Base-by-base conservation (phyloP, 2,797 vertebrate genomes). In the Acipenser oxyrinchus region DNA sequence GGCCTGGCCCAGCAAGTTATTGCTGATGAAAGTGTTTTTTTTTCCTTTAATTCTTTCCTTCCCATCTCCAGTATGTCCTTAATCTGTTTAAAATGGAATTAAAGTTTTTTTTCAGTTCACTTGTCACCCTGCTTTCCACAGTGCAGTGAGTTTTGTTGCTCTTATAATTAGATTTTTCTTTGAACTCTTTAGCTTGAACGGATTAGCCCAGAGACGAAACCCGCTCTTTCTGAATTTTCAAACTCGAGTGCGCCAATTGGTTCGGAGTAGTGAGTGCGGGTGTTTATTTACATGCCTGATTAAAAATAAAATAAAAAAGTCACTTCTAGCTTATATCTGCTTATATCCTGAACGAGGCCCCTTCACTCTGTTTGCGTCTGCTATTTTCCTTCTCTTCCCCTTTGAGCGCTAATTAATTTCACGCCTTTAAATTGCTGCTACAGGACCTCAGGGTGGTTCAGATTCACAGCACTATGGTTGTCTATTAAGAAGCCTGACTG, bases 11-110 rank as follows among this genome's bases (percentile, higher is more conserved):
- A 62, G 37, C 63, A 65, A 67, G 49, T 55, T 51, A 18, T 62
- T 53, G 51, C 62, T 62, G 62, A 67, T 62, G 59, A 67, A 60
- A 60, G n/a, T 37, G 37, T 67, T 50, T 62, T 10, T n/a, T 6
- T n/a, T 62, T 53, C 48, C 48, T n/a, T 23, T 37, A 37, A 37
- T 37, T 15, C 13, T 65, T 51, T 51, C 13, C 12, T 18, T 12
- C 8, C 11, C 48, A 51, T 50, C 37, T 11, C 6, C 55, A 11
- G 55, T 11, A 6, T 58, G 55, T n/a, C 55, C 55, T 58, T 58
- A n/a, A 58, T n/a, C 11, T 58, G 15, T 58, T 58, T 58, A 58
- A 58, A 58, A 58, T 7, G 55, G 10, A n/a, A 58, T 58, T 58
- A 10, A 58, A 58, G 55, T n/a, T 11, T n/a, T 58, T 53, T 53